phyloP scores from a whole-genome alignment of 2,888 invertebrate genomes.

The Seira musarum region DNA sequence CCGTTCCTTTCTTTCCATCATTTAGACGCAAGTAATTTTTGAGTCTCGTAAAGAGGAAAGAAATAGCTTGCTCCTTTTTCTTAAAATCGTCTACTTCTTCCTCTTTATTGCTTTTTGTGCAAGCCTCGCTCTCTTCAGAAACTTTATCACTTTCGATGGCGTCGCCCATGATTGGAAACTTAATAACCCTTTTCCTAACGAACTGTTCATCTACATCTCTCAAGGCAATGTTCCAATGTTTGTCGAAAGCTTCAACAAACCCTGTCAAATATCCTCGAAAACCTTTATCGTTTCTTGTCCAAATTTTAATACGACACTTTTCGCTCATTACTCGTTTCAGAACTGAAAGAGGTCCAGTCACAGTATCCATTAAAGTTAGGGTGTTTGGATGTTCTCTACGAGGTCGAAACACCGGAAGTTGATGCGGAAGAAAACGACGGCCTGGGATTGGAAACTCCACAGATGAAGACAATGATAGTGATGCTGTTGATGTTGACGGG shows the following conservation, averaged over 20 bases:
- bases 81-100: conserved; percentile 17
- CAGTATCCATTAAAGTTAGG: conserved; percentile 60
- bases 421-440: conserved; percentile 66
- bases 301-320: conserved; percentile 75
- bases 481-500: conserved; percentile 8
- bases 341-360: conserved; percentile 57
- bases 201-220: conserved; percentile 88
- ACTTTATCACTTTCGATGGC: conserved; percentile 12
- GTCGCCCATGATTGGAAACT: conserved; percentile 48
- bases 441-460: conserved; percentile 65
- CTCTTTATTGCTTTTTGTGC: conserved; percentile 5
- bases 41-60: conserved; percentile 43
- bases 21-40: conserved; percentile 37
- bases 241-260: conserved; percentile 89
- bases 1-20: conserved; percentile 23
- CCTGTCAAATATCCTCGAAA: conserved; percentile 86
- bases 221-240: conserved; percentile 93
- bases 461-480: conserved; percentile 5
- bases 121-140: neutral
- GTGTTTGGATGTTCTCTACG: conserved; percentile 63
- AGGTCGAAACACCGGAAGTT: conserved; percentile 63
- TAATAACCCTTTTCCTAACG: conserved; percentile 75
- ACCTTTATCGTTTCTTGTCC: conserved; percentile 81
- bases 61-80: conserved; percentile 44
- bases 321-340: conserved; percentile 55